Base-by-base conservation (phyloP, 1,140 invertebrate species). In the Radopholus similis region DNA sequence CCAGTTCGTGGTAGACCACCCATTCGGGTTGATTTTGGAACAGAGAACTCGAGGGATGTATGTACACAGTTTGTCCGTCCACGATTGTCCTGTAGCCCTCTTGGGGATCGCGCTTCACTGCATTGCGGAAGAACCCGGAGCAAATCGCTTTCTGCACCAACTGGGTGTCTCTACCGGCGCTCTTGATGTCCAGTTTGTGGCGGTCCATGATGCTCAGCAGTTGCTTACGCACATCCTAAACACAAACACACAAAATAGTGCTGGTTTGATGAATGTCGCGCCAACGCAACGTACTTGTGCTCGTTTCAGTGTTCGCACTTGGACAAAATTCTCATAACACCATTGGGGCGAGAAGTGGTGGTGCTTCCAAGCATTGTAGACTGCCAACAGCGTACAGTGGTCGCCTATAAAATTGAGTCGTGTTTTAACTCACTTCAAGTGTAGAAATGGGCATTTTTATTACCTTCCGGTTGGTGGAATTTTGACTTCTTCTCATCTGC, bases 311-410 rank as follows among this genome's bases (percentile, higher is more conserved):
- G 94, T 97, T 23, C 95, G 85, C 34, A 95, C 93, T 85, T 99
- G 96, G 6, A 99, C 92, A 85, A 98, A 99, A 85, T 99, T 99
- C 83, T 99, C 95, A 82, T 95, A 97, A 83, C 95, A 99, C 96
- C 95, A 99, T 0, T 93, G 92, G 83, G 93, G 95, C 1, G 92
- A 95, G 84, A 97, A 97, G 82, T 97, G 96, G 83, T 97, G 97
- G 80, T 97, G 97, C 80, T 93, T 93, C 96, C 96, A 99, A 26
- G 94, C 95, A 82, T 99, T 99, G 83, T 97, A 99, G 2, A 99
- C 95, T 0, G 95, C 92, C n/a, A 99, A 83, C 11, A 98, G 83
- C 0, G 95, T 98, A 6, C 98, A 85, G 86, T 99, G 96, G 84
- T 99, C 96, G 0, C 96, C 58, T 62, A 47, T 40, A 42, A 23